A percentile compares a stretch with the other conserved stretches of the same genome.
Evolutionary conservation across 2,797 vertebrate species (phyloP).

Genomic region (Anguilla anguilla): DNA sequence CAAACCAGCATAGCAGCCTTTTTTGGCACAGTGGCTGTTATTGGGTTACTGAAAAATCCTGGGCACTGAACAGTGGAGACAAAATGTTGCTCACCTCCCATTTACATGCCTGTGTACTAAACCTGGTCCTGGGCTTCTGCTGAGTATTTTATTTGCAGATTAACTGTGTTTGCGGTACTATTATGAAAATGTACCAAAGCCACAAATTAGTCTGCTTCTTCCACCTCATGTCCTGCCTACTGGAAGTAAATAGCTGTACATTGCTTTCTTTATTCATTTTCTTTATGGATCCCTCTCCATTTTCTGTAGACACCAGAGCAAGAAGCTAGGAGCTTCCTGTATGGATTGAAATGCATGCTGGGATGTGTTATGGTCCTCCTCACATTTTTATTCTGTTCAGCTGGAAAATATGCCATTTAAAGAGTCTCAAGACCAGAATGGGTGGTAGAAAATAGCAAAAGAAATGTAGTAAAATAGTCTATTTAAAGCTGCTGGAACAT

Average conservation of each 20-base stretch:
- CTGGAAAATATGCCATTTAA: background rate
- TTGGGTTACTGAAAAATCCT: background rate
- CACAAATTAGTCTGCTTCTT: background rate
- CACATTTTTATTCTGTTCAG: background rate
- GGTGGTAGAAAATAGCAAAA: background rate
- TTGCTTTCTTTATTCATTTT: background rate
- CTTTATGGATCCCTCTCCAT: background rate
- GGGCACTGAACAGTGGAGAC: background rate
- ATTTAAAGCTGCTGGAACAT: background rate
- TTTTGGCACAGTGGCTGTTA: background rate
- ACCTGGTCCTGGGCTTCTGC: background rate
- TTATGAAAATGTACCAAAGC: background rate
- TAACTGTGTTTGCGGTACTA: background rate
- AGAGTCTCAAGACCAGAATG: background rate
- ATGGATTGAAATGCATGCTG: constrained; percentile 3
- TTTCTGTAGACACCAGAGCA: background rate
- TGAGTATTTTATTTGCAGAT: background rate
- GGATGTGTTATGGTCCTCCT: background rate
- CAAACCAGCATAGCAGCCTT: background rate
- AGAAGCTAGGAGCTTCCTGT: background rate
- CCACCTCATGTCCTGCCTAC: background rate
- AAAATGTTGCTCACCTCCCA: background rate
- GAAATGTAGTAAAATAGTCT: background rate
- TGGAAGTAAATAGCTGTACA: background rate
- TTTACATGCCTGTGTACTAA: background rate